These are phyloP conservation scores for Acanthurus leucopareius DNA, from an alignment of 2,797 vertebrate genomes.

Conservation along the genomic window DNA sequence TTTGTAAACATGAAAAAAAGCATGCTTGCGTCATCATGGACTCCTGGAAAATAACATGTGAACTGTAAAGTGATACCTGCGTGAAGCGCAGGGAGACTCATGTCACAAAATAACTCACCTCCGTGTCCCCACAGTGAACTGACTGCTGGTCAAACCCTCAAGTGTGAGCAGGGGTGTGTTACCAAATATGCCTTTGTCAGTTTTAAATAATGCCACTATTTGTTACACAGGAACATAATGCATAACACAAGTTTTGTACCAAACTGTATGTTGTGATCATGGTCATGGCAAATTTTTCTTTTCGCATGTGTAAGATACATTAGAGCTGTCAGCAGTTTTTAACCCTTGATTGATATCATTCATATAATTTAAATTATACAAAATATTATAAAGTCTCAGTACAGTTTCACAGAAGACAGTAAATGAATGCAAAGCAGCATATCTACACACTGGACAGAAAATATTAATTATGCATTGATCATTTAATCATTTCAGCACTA, in stretches of 20 bases:
- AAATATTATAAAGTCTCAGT: too few species aligned
- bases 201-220: slow-evolving; percentile 8
- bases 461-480: background rate
- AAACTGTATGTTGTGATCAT: background rate
- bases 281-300: background rate
- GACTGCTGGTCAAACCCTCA: slow-evolving; percentile 10
- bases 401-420: too few species aligned
- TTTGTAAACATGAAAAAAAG: slow-evolving; percentile 37
- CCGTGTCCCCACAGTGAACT: slow-evolving; percentile 13
- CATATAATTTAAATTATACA: too few species aligned
- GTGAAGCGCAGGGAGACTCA: slow-evolving; percentile 11
- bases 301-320: too few species aligned
- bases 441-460: background rate
- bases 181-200: slow-evolving; percentile 16
- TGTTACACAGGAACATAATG: background rate
- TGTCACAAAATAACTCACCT: slow-evolving; percentile 11
- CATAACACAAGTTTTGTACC: background rate
- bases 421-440: background rate
- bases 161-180: slow-evolving; percentile 3
- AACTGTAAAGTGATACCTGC: slow-evolving; percentile 46
- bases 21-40: slow-evolving; percentile 27
- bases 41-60: slow-evolving; percentile 35
- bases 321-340: too few species aligned
- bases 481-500: background rate
- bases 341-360: too few species aligned